phyloP scores from a whole-genome alignment of 2,888 invertebrate species.

The Subacronicta megacephala region DNA sequence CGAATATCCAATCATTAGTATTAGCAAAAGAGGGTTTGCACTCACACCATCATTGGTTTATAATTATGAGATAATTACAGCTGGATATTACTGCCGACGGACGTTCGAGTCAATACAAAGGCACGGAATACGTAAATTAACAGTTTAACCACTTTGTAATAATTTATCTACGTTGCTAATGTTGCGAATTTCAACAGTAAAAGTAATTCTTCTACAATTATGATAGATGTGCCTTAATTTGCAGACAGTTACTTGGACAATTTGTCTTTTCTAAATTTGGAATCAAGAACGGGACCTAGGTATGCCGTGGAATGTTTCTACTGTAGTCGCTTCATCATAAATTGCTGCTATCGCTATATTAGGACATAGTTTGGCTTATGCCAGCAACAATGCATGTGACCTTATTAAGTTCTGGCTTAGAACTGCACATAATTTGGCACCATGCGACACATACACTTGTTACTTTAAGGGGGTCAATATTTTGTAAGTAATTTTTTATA shows the following conservation, averaged over 20 bases:
- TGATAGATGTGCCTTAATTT: constrained; percentile 13
- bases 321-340: background rate
- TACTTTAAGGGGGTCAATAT: background rate
- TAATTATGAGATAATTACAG: constrained; percentile 29
- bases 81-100: constrained; percentile 26
- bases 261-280: background rate
- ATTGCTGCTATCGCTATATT: background rate
- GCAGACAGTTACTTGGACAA: background rate
- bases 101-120: constrained; percentile 48
- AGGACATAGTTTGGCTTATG: background rate
- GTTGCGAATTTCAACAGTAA: constrained; percentile 11
- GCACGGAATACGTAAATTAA: constrained; percentile 58
- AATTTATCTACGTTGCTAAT: constrained; percentile 41
- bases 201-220: constrained; percentile 18
- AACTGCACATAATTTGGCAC: constrained; percentile 1
- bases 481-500: background rate
- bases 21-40: constrained; percentile 9
- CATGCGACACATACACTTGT: background rate
- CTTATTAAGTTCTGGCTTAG: background rate
- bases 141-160: constrained; percentile 44
- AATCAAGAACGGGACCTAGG: background rate
- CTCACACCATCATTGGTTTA: constrained; percentile 9
- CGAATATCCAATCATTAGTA: background rate
- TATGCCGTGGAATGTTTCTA: background rate
- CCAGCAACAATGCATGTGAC: background rate